phyloP scores from a whole-genome alignment of 2,113 vertebrate genomes.

The Capreolus pygargus region DNA sequence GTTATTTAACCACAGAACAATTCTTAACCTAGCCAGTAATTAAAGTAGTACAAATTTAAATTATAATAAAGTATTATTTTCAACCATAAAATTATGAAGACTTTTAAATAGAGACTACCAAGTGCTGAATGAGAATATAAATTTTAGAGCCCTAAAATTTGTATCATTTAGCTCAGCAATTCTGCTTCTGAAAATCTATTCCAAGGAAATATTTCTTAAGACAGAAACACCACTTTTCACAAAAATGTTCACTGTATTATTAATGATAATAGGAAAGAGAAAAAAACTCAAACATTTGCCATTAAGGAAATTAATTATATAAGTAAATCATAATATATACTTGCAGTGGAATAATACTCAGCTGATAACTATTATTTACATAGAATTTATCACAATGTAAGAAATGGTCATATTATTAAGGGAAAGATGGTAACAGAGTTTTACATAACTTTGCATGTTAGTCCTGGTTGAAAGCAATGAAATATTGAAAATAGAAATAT shows the following conservation, averaged over 20 bases:
- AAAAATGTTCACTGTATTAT: neutral
- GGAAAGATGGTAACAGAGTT: neutral
- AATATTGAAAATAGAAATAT: neutral
- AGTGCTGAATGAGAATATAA: neutral
- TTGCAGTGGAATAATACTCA: neutral
- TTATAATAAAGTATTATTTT: neutral
- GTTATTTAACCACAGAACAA: neutral
- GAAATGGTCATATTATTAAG: neutral
- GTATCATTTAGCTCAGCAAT: neutral
- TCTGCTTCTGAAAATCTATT: neutral
- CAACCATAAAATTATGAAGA: neutral
- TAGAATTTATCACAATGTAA: neutral
- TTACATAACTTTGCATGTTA: neutral
- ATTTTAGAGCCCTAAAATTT: neutral
- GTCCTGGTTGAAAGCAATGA: neutral
- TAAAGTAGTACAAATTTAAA: conserved; percentile 28
- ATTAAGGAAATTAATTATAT: neutral
- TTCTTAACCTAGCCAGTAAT: neutral
- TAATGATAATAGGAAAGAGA: neutral
- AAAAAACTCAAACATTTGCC: neutral
- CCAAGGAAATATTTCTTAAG: conserved; percentile 5
- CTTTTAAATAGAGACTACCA: neutral
- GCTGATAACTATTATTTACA: neutral
- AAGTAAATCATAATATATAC: neutral
- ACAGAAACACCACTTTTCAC: neutral